Evolutionary conservation across 1,140 invertebrate species (phyloP).

Genomic region (Nephila pilipes): DNA sequence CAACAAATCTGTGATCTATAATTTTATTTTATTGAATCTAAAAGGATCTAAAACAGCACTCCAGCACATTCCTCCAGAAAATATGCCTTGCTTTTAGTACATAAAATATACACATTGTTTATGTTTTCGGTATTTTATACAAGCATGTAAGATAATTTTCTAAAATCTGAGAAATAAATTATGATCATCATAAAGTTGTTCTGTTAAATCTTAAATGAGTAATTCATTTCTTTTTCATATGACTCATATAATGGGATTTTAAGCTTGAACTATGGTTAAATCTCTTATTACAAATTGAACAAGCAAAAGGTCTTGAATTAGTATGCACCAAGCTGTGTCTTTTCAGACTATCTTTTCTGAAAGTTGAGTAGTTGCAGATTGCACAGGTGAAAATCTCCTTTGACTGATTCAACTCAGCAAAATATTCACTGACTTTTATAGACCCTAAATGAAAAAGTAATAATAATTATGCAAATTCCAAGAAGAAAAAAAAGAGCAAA

Average conservation of each 20-base stretch:
- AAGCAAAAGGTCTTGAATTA: constrained; percentile 79
- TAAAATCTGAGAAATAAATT: no score
- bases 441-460: neutral
- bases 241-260: constrained; percentile 85
- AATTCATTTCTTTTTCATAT: neutral
- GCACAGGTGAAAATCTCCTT: neutral
- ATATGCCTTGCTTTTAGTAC: no score
- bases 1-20: no score
- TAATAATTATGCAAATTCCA: neutral
- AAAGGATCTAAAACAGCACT: no score
- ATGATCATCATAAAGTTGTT: no score
- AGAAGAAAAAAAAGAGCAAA: no score
- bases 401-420: neutral
- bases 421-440: neutral
- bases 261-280: constrained; percentile 87
- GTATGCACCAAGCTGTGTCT: neutral
- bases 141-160: no score
- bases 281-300: constrained; percentile 81
- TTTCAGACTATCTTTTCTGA: constrained; percentile 24
- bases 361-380: neutral
- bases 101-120: no score
- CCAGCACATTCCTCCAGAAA: no score
- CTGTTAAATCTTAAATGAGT: no score
- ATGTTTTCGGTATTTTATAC: no score
- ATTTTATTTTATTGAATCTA: no score